Evolutionary conservation across 2,113 vertebrate species (phyloP).

Genomic region (Brachirus orientalis): DNA sequence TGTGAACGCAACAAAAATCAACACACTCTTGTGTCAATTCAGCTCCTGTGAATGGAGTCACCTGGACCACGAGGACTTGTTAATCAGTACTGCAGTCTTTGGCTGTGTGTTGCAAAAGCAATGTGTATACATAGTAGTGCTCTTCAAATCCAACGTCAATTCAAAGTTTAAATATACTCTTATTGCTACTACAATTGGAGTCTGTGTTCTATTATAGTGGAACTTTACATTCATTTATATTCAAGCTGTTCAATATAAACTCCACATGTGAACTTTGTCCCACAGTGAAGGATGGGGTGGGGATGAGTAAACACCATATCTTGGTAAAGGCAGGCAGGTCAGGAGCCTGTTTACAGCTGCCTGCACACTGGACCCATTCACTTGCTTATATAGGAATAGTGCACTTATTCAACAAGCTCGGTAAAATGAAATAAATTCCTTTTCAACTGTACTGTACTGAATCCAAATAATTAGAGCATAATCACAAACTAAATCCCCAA

Average conservation of each 20-base stretch:
- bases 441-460: too few relatives aligned
- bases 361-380: conserved; percentile 32
- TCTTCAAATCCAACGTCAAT: not conserved
- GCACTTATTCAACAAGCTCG: conserved; percentile 14
- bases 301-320: conserved; percentile 13
- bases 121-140: not conserved
- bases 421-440: conserved; percentile 1
- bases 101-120: not conserved
- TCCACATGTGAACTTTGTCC: conserved; percentile 14
- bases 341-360: conserved; percentile 19
- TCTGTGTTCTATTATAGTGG: too few relatives aligned
- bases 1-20: conserved; percentile 9
- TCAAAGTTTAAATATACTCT: not conserved
- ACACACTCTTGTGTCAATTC: not conserved
- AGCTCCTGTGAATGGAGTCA: not conserved
- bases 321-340: conserved; percentile 27
- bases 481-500: too few relatives aligned
- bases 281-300: too few relatives aligned
- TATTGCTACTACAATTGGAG: too few relatives aligned
- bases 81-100: conserved; percentile 12
- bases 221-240: too few relatives aligned
- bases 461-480: too few relatives aligned
- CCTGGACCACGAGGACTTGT: not conserved
- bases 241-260: too few relatives aligned
- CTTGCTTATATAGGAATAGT: not conserved